A percentile compares a stretch with the other conserved stretches of the same genome.
Evolutionary conservation across 2,113 vertebrate genomes (phyloP).

Genomic region (Machaerirhynchus nigripectus): DNA sequence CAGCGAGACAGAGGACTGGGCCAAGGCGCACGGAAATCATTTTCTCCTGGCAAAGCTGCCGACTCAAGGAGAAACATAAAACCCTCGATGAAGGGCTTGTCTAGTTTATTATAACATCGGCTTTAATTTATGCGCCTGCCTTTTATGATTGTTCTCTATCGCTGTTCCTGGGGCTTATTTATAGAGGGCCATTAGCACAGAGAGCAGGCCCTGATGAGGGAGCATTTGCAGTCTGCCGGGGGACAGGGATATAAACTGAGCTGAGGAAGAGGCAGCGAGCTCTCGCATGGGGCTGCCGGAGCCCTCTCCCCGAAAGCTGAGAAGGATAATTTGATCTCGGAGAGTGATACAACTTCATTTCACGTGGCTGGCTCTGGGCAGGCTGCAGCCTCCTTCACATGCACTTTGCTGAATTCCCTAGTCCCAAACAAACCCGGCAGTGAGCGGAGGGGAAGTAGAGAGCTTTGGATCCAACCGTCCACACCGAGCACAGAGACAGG

Average conservation of each 20-base stretch:
- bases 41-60: background rate
- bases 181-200: constrained; percentile 15
- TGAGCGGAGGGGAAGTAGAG: fast-evolving
- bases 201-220: constrained; percentile 21
- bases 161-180: constrained; percentile 40
- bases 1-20: background rate
- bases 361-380: background rate
- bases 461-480: fast-evolving
- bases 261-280: background rate
- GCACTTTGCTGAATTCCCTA: constrained; percentile 1
- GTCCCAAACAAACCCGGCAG: background rate
- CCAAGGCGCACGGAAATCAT: background rate
- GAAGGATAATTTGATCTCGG: constrained; percentile 11
- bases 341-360: background rate
- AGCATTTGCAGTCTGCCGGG: background rate
- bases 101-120: constrained; percentile 33
- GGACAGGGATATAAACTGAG: background rate
- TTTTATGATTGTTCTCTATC: constrained; percentile 50
- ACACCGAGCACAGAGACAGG: background rate
- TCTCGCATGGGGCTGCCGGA: background rate
- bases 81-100: background rate
- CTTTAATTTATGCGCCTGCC: constrained; percentile 49
- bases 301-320: background rate
- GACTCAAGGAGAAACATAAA: constrained; percentile 36
- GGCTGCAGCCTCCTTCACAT: constrained; percentile 28